These are phyloP conservation scores for Lamproptera curius DNA, from an alignment of 2,888 invertebrate species.

Conservation along the genomic window DNA sequence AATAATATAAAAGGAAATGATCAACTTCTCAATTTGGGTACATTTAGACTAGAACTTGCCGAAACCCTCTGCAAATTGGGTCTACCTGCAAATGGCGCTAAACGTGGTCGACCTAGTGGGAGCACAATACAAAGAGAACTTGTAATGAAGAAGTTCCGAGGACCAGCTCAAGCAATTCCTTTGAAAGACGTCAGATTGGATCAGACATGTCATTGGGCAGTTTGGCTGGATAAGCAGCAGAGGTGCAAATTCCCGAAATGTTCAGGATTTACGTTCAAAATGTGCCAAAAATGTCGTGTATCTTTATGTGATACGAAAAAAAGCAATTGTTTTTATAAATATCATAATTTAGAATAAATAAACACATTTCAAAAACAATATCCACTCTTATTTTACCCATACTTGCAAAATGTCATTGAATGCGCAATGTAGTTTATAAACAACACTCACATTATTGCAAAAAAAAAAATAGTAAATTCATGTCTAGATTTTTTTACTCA, in stretches of 20 bases:
- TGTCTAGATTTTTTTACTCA: constrained; percentile 33
- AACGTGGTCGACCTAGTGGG: constrained; percentile 37
- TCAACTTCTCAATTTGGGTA: constrained; percentile 40
- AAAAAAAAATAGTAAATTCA: constrained; percentile 31
- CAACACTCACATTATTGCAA: constrained; percentile 33
- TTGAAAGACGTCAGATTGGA: constrained; percentile 29
- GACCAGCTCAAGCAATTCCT: constrained; percentile 35
- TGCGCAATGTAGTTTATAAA: constrained; percentile 36
- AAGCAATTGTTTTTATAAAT: constrained; percentile 39
- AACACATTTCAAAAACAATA: constrained; percentile 33
- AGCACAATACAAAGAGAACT: constrained; percentile 34
- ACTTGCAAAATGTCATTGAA: constrained; percentile 33
- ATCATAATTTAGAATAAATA: constrained; percentile 34
- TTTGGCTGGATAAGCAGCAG: constrained; percentile 29
- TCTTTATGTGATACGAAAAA: constrained; percentile 38
- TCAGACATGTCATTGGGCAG: constrained; percentile 30
- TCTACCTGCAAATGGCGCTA: constrained; percentile 36
- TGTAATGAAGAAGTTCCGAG: constrained; percentile 35
- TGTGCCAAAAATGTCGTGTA: constrained; percentile 39
- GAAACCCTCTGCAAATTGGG: constrained; percentile 42
- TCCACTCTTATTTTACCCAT: constrained; percentile 34
- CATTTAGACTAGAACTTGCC: constrained; percentile 39
- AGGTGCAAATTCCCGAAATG: constrained; percentile 33
- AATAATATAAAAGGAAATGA: constrained; percentile 37
- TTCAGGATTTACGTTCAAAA: constrained; percentile 34